Evolutionary conservation across 1,140 invertebrate genomes (phyloP).

Genomic region (Caenorhabditis inopinata): DNA sequence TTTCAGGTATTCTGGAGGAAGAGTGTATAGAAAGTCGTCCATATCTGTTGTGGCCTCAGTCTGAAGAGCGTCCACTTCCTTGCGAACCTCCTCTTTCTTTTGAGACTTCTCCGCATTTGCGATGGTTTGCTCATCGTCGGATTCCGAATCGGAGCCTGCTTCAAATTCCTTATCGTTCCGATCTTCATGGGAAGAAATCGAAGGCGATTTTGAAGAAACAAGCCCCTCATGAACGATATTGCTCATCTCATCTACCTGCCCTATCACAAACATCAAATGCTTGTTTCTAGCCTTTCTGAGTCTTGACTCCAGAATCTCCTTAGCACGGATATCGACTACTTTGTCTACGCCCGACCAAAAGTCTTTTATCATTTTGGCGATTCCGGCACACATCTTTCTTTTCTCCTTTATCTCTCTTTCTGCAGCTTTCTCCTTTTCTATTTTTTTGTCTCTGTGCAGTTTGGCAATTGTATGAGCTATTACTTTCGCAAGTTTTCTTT

Average conservation of each 20-base stretch:
- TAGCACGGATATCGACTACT: slow-evolving; percentile 55
- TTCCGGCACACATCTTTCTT: slow-evolving; percentile 77
- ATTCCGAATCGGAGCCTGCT: slow-evolving; percentile 76
- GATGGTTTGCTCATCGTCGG: slow-evolving; percentile 87
- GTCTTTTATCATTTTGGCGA: slow-evolving; percentile 87
- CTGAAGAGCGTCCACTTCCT: slow-evolving; percentile 1
- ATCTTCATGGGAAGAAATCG: slow-evolving; percentile 30
- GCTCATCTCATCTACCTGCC: slow-evolving; percentile 96
- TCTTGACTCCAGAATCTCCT: slow-evolving; percentile 60
- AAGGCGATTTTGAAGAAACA: slow-evolving; percentile 43
- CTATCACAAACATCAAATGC: slow-evolving; percentile 95
- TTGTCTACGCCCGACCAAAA: slow-evolving; percentile 76
- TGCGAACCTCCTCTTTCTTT: slow-evolving; percentile 61
- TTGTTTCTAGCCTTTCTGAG: slow-evolving; percentile 88
- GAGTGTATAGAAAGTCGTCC: neutral
- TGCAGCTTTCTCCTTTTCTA: slow-evolving; percentile 17
- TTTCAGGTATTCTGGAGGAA: neutral
- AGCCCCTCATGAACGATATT: slow-evolving; percentile 67
- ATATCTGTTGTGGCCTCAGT: neutral
- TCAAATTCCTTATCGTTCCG: neutral
- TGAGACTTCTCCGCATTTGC: slow-evolving; percentile 81
- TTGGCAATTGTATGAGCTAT: slow-evolving; percentile 66
- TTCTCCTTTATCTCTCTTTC: slow-evolving; percentile 48
- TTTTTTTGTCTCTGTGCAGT: neutral
- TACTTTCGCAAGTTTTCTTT: slow-evolving; percentile 83